Base-by-base conservation (phyloP, 2,888 invertebrate species). In the Nephrocerus scutellatus region DNA sequence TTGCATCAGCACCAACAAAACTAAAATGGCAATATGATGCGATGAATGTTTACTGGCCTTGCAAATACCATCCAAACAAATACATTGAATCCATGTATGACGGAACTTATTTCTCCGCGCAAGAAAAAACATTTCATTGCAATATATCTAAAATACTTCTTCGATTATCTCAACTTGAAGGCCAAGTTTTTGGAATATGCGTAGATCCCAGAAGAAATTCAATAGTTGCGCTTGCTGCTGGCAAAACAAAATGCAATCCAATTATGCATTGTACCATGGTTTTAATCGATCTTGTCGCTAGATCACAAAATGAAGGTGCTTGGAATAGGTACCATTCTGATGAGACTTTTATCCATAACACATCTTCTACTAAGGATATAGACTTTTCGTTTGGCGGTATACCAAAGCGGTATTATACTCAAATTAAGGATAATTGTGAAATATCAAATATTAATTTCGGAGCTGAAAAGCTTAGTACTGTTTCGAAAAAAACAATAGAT, bases 261-360 rank as follows among this genome's bases (percentile, higher is more conserved):
- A 66, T 85, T 30, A 79, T 83, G 61, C 96, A 96, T 70, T 79
- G 88, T 4, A 71, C 80, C 0, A 91, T 95, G 86, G 68, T 88
- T 22, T 84, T 83, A 8, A 74, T 93, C 38, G 92, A 93, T 65
- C 74, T 82, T 51, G 86, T 95, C 4, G 89, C 95, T 0, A 75
- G 73, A 54, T 76, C 80, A 5, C 92, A 92, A 69, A 78, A 80
- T 29, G 87, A 86, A 1, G 89, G 89, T 1, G 80, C 76, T 1
- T 87, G 80, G 80, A 20, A 44, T 23, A 22, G 46, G 2, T 5
- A 7, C 41, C 33, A 18, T 15, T 39, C n/a, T 19, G 8, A 5
- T 14, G 24, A 5, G 46, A 62, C 12, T 44, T 49, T 7, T 37
- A 46, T n/a, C 36, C 72, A n/a, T n/a, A n/a, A n/a, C n/a, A n/a